Evolutionary conservation across 23 tunicate species (phyloP), one percentile per base, ranked within the genome.

Genomic region (Phallusia fumigata): DNA sequence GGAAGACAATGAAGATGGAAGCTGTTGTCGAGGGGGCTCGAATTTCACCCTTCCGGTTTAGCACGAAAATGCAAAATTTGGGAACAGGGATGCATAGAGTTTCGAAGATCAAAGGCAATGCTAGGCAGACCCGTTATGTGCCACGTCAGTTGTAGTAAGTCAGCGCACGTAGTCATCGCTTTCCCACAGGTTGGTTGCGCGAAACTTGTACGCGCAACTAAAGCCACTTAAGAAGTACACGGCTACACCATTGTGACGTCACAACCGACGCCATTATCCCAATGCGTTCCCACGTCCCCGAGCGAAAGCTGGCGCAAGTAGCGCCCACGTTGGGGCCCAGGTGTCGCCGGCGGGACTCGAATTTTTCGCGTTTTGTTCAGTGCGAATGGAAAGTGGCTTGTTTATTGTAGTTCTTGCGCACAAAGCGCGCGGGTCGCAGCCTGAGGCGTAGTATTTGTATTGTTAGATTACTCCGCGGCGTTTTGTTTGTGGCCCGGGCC

Each of bases 291-390:
- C 69, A 58, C 69, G 69, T 58, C 69, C 69, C 69, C 69, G 3
- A 58, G 16, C 69, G 11, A 6, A 58, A 58, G 69, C 69, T 24
- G 28, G 69, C 47, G 5, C 47, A 6, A 1, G 15, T 58, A 24
- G 28, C 26, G 26, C 69, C 69, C 13, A 58, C 69, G 69, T 16
- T 18, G 69, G 69, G 8, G 16, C 28, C 69, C 69, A 58, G 69
- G 69, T 58, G 69, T 58, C 69, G 69, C 69, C 69, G 69, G 8
- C 69, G 16, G 69, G 69, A 58, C 69, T 22, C 69, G 69, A 58
- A 58, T 58, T 58, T 13, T 58, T 58, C 15, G 69, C 69, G 69
- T 58, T 58, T 58, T 58, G 69, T 58, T 24, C 2, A 13, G 28
- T 22, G 69, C 69, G 69, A 40, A 24, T 58, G 69, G 28, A 58